phyloP scores from a whole-genome alignment of 1,140 invertebrate species.

The Vanessa atalanta region DNA sequence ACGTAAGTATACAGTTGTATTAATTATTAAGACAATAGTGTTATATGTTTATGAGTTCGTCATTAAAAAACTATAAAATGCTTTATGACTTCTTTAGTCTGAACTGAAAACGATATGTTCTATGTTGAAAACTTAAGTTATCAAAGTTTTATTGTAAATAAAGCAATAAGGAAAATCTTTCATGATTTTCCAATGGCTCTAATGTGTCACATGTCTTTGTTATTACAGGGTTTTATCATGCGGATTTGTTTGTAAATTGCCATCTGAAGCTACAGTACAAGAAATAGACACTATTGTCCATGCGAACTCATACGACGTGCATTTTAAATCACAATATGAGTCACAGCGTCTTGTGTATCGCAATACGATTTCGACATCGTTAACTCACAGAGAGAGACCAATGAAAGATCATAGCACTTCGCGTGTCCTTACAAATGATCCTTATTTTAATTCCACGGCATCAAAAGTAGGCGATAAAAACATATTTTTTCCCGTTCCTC shows the following conservation, averaged over 20 bases:
- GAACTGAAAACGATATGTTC: too few relatives aligned
- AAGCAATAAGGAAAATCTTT: conserved; percentile 9
- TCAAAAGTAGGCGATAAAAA: conserved; percentile 80
- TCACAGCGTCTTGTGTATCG: conserved; percentile 66
- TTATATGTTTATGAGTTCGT: too few relatives aligned
- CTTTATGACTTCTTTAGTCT: neutral
- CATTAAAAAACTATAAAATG: neutral
- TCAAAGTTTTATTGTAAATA: neutral
- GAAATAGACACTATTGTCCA: conserved; percentile 77
- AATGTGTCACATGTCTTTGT: conserved; percentile 31
- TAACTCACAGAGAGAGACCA: conserved; percentile 68
- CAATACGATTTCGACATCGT: conserved; percentile 58
- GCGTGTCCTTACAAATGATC: conserved; percentile 82
- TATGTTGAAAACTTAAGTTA: too few relatives aligned
- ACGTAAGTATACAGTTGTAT: conserved; percentile 56
- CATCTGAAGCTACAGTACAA: conserved; percentile 65
- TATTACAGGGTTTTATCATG: conserved; percentile 77
- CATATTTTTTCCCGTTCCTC: conserved; percentile 83
- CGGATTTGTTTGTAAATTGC: conserved; percentile 83
- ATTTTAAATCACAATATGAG: conserved; percentile 72
- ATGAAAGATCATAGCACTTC: conserved; percentile 80
- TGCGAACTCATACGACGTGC: conserved; percentile 81
- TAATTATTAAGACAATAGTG: neutral
- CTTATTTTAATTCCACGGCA: conserved; percentile 81
- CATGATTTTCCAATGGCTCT: conserved; percentile 11